A percentile compares a stretch with the other conserved stretches of the same genome.
These are phyloP conservation scores for Melanostoma scalare DNA, from an alignment of 2,888 invertebrate genomes.

Conservation along the genomic window DNA sequence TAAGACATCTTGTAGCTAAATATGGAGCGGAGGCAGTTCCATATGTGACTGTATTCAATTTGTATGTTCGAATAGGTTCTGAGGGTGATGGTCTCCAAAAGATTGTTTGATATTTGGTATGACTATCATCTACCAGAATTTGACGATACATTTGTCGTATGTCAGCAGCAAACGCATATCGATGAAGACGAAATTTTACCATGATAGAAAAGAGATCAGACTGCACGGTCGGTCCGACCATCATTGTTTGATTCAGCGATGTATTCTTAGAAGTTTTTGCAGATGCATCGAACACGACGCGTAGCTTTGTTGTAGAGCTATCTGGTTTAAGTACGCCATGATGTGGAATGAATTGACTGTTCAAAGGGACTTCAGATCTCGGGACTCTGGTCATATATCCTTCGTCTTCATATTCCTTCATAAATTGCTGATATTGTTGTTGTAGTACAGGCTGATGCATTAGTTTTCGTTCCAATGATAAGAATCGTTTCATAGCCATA, in stretches of 20 bases:
- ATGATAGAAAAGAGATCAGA: conserved; percentile 2
- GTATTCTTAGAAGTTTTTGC: not conserved
- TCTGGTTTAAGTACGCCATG: not conserved
- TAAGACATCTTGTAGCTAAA: conserved; percentile 11
- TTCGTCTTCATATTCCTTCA: conserved; percentile 1
- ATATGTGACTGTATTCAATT: not conserved
- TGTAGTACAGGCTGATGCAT: conserved; percentile 25
- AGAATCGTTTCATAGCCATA: conserved; percentile 49
- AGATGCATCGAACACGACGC: not conserved
- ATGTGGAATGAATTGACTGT: not conserved
- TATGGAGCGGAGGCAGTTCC: not conserved
- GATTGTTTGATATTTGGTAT: conserved; percentile 8
- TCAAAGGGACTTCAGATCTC: not conserved
- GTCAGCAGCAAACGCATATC: no score
- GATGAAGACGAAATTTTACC: not conserved
- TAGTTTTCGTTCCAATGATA: conserved; percentile 51
- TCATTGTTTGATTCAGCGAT: conserved; percentile 4
- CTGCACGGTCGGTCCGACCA: not conserved
- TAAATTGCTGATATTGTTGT: not conserved
- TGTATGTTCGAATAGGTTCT: not conserved
- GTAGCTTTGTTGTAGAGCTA: not conserved
- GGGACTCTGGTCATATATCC: not conserved
- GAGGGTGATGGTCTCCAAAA: conserved; percentile 6
- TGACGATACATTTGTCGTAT: not conserved
- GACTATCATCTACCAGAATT: conserved; percentile 1